These are phyloP conservation scores for Brachionus rotundiformis DNA, from an alignment of 1,140 invertebrate genomes.

Conservation along the genomic window DNA sequence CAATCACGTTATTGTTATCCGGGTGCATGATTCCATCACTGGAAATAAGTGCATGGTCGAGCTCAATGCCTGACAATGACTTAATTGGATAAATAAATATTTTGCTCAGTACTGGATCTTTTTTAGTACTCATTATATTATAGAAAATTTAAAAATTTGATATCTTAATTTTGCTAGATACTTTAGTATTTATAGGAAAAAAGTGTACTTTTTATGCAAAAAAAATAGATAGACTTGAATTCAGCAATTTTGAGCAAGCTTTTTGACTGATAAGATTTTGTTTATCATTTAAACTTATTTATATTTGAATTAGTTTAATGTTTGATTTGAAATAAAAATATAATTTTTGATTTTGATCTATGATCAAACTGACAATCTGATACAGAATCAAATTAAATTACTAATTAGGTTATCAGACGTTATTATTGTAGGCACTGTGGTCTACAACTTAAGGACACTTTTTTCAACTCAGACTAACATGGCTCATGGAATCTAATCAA, in stretches of 20 bases:
- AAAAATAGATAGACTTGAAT: background rate
- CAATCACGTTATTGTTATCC: background rate
- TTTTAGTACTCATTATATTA: background rate
- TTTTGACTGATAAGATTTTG: background rate
- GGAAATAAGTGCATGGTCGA: constrained; percentile 26
- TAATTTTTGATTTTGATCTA: background rate
- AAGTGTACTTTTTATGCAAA: background rate
- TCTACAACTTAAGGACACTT: background rate
- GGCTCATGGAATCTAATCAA: background rate
- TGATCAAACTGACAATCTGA: background rate
- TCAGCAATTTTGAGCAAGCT: background rate
- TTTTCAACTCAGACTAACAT: background rate
- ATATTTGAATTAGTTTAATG: background rate
- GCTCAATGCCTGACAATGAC: constrained; percentile 20
- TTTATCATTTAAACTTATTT: background rate
- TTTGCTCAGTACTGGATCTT: constrained; percentile 8
- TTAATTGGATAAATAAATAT: constrained; percentile 47
- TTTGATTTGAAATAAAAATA: background rate
- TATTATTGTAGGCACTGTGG: background rate
- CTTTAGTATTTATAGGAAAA: background rate
- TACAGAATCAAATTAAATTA: background rate
- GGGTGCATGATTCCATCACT: constrained; percentile 4
- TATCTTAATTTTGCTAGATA: background rate
- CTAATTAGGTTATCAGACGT: constrained; percentile 4
- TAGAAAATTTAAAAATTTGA: background rate